Evolutionary conservation across 1,140 invertebrate genomes (phyloP).

Genomic region (Lineus longissimus): DNA sequence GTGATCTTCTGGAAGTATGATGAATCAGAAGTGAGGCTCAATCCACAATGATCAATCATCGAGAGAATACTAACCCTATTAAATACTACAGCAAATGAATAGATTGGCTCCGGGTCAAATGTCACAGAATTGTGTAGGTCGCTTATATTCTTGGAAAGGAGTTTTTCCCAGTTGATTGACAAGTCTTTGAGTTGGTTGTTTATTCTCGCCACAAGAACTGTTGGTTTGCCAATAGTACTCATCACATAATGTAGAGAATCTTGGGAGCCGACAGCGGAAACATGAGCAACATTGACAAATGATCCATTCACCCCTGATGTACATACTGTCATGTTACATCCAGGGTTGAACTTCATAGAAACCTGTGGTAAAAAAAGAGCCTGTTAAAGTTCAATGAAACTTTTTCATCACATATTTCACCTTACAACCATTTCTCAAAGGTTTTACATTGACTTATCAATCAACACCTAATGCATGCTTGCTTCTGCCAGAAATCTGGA

Average conservation of each 20-base stretch:
- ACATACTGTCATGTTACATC: conserved; percentile 21
- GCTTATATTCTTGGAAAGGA: conserved; percentile 17
- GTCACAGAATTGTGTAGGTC: conserved; percentile 18
- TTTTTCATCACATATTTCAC: too few relatives aligned
- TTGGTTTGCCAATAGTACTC: conserved; percentile 25
- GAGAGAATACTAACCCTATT: conserved; percentile 29
- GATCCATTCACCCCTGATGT: conserved; percentile 9
- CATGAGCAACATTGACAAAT: conserved; percentile 24
- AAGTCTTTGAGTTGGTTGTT: conserved; percentile 8
- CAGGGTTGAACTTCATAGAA: conserved; percentile 10
- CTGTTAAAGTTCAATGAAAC: too few relatives aligned
- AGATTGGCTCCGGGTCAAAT: conserved; percentile 6
- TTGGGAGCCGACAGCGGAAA: conserved; percentile 19
- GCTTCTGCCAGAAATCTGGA: too few relatives aligned
- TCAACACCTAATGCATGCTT: too few relatives aligned
- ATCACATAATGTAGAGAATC: conserved; percentile 31
- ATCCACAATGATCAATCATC: too few relatives aligned
- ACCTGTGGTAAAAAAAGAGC: too few relatives aligned
- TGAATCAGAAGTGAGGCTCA: too few relatives aligned
- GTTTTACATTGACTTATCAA: too few relatives aligned
- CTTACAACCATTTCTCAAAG: too few relatives aligned
- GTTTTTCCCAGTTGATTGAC: conserved; percentile 24
- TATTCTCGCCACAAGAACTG: conserved; percentile 18
- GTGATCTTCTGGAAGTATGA: too few relatives aligned
- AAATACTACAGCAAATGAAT: conserved; percentile 29